Percentiles rank a stretch among this genome's conserved stretches.
Evolutionary conservation across 1,140 invertebrate genomes (phyloP).

Genomic region (Rhopalosiphum padi): DNA sequence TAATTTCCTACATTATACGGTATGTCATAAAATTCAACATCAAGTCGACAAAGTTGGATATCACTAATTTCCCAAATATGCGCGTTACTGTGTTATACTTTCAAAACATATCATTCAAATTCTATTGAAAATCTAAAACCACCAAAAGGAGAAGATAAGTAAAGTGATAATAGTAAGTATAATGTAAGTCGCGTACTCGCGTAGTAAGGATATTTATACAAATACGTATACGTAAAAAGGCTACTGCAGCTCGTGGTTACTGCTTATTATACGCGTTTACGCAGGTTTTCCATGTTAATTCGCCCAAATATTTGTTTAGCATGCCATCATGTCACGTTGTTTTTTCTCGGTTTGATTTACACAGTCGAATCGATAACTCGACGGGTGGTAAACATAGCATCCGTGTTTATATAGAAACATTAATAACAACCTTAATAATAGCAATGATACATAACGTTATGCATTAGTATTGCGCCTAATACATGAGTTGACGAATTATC

Average conservation of each 20-base stretch:
- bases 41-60: too few relatives aligned
- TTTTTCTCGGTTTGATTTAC: not conserved
- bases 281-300: not conserved
- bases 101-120: too few relatives aligned
- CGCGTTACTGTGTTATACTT: too few relatives aligned
- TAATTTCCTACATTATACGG: too few relatives aligned
- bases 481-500: not conserved
- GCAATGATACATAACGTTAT: not conserved
- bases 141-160: not conserved
- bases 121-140: too few relatives aligned
- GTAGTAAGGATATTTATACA: too few relatives aligned
- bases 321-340: not conserved
- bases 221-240: too few relatives aligned
- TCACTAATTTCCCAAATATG: too few relatives aligned
- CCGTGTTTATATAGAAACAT: not conserved
- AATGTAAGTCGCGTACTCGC: not conserved
- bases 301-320: not conserved
- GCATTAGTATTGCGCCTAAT: not conserved
- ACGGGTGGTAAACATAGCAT: slow-evolving; percentile 5
- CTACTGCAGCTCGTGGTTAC: too few relatives aligned
- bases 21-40: not conserved
- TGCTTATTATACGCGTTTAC: too few relatives aligned
- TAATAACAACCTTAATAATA: slow-evolving; percentile 3
- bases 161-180: not conserved
- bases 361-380: not conserved